Evolutionary conservation across 2,888 invertebrate genomes (phyloP).

Genomic region (Ennomos quercinarius): DNA sequence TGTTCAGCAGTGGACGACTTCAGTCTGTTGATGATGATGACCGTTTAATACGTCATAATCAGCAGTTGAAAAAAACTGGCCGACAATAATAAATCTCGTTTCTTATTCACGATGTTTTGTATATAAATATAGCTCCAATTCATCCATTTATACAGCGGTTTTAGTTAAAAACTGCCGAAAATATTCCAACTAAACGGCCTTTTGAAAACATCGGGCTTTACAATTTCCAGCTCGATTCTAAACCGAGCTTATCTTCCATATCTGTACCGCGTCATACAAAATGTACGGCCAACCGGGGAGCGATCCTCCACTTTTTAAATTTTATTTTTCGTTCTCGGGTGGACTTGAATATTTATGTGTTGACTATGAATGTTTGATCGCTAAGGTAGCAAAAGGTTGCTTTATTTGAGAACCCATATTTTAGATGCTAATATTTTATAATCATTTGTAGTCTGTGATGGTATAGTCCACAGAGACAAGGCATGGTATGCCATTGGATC

Average conservation of each 20-base stretch:
- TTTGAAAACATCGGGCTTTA: slow-evolving; percentile 16
- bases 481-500: too few species aligned
- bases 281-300: slow-evolving; percentile 26
- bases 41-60: too few species aligned
- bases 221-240: slow-evolving; percentile 21
- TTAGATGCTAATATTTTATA: not conserved
- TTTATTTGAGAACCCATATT: slow-evolving; percentile 1
- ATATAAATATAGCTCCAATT: too few species aligned
- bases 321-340: slow-evolving; percentile 31
- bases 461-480: too few species aligned
- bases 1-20: too few species aligned
- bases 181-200: slow-evolving; percentile 4
- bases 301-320: slow-evolving; percentile 31
- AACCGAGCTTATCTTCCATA: slow-evolving; percentile 33
- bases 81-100: too few species aligned
- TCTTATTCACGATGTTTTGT: too few species aligned
- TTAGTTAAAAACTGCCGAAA: slow-evolving; percentile 1
- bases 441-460: too few species aligned
- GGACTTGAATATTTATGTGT: slow-evolving; percentile 31
- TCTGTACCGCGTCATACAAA: slow-evolving; percentile 29
- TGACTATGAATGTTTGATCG: slow-evolving; percentile 32
- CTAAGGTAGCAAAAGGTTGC: not conserved
- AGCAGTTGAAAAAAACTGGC: too few species aligned
- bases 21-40: too few species aligned
- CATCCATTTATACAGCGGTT: not conserved